These are phyloP conservation scores for Eulemur coronatus DNA, from an alignment of 2,797 vertebrate genomes.

Conservation along the genomic window DNA sequence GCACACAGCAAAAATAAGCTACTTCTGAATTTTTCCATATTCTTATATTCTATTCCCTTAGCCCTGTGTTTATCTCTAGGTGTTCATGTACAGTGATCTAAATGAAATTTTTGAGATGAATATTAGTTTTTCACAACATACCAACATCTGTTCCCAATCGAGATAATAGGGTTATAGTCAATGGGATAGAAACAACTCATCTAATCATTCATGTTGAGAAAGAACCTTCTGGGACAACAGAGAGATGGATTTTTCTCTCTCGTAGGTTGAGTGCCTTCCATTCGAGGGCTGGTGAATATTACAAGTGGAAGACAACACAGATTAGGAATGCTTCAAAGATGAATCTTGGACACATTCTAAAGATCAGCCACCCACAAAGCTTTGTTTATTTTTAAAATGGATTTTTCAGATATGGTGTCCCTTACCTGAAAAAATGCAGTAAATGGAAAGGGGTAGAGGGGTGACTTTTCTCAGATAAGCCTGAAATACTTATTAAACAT, in stretches of 20 bases:
- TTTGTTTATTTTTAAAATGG: constrained; percentile 50
- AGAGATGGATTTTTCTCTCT: constrained; percentile 31
- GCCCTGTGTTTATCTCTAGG: constrained; percentile 31
- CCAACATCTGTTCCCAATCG: constrained; percentile 24
- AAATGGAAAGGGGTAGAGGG: constrained; percentile 22
- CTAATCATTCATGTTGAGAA: constrained; percentile 48
- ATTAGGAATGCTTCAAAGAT: neutral
- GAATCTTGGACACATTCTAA: neutral
- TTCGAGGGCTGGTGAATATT: neutral
- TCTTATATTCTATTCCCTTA: constrained; percentile 7
- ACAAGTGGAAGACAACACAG: neutral
- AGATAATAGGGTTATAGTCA: constrained; percentile 37
- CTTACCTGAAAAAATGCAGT: neutral
- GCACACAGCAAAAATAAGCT: constrained; percentile 37
- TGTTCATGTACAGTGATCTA: constrained; percentile 53
- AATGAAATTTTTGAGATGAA: constrained; percentile 54
- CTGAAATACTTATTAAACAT: constrained; percentile 44
- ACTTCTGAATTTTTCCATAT: constrained; percentile 23
- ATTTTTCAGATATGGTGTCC: constrained; percentile 1
- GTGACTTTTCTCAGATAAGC: constrained; percentile 44
- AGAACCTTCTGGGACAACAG: neutral
- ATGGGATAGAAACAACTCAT: constrained; percentile 20
- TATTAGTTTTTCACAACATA: constrained; percentile 48
- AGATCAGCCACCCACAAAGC: neutral
- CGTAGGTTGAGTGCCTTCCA: constrained; percentile 3